Evolutionary conservation across 2,797 vertebrate species (phyloP).

Genomic region (Erpetoichthys calabaricus): DNA sequence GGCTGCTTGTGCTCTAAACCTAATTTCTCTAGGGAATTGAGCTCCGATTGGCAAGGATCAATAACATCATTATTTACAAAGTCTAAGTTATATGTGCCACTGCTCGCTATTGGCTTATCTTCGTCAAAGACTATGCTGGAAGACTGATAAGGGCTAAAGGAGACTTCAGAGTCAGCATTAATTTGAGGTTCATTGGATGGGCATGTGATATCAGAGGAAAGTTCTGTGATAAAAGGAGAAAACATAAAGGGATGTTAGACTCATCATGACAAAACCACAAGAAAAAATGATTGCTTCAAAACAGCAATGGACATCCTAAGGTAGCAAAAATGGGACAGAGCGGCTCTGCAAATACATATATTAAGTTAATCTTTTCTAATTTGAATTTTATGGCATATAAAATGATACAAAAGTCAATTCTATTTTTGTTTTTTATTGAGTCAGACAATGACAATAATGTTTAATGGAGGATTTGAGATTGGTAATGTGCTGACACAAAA

Average conservation of each 20-base stretch:
- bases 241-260: not conserved
- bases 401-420: too few relatives aligned
- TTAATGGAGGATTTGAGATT: too few relatives aligned
- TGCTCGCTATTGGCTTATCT: constrained; percentile 93
- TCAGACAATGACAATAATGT: too few relatives aligned
- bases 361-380: too few relatives aligned
- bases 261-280: too few relatives aligned
- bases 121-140: constrained; percentile 75
- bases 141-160: constrained; percentile 44
- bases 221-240: constrained; percentile 29
- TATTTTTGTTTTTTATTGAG: too few relatives aligned
- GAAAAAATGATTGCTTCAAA: too few relatives aligned
- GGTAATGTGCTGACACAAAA: too few relatives aligned
- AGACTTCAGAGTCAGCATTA: constrained; percentile 39
- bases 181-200: constrained; percentile 35
- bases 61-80: constrained; percentile 38
- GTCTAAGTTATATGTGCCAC: constrained; percentile 87
- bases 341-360: too few relatives aligned
- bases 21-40: constrained; percentile 27
- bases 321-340: too few relatives aligned
- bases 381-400: too few relatives aligned
- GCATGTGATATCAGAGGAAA: constrained; percentile 27
- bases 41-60: constrained; percentile 36
- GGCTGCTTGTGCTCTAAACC: constrained; percentile 30
- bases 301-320: too few relatives aligned